These are phyloP conservation scores for Atta cephalotes DNA, from an alignment of 1,140 invertebrate species.

Conservation along the genomic window DNA sequence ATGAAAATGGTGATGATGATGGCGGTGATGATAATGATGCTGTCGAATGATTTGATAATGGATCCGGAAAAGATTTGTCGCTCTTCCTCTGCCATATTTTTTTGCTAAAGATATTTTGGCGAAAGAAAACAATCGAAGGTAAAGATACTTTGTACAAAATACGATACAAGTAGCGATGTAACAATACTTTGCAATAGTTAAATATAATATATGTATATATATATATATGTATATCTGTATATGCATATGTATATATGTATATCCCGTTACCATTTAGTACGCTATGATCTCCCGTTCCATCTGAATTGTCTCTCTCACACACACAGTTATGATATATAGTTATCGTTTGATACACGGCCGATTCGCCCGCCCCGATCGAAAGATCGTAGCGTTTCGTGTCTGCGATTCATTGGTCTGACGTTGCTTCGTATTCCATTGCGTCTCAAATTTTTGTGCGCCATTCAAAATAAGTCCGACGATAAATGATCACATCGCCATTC, in stretches of 20 bases:
- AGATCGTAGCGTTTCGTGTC: slow-evolving; percentile 28
- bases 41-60: slow-evolving; percentile 7
- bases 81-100: slow-evolving; percentile 61
- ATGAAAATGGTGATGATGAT: neutral
- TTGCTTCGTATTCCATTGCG: neutral
- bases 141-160: slow-evolving; percentile 86
- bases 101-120: slow-evolving; percentile 76
- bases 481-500: neutral
- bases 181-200: slow-evolving; percentile 86
- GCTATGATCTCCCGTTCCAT: slow-evolving; percentile 52
- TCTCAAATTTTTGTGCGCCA: slow-evolving; percentile 24
- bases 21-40: neutral
- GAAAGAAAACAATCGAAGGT: slow-evolving; percentile 81
- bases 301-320: neutral
- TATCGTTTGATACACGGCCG: slow-evolving; percentile 28
- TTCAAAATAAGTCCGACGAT: slow-evolving; percentile 5
- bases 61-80: slow-evolving; percentile 62
- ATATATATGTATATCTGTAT: slow-evolving; percentile 61
- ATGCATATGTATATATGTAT: slow-evolving; percentile 71
- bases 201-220: slow-evolving; percentile 69
- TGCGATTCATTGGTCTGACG: slow-evolving; percentile 25
- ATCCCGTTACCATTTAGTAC: slow-evolving; percentile 61
- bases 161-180: slow-evolving; percentile 85
- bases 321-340: slow-evolving; percentile 50
- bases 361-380: slow-evolving; percentile 26